Percentiles rank a stretch among this genome's conserved stretches.
phyloP scores from a whole-genome alignment of 2,888 invertebrate genomes.

The Aethes cnicana region DNA sequence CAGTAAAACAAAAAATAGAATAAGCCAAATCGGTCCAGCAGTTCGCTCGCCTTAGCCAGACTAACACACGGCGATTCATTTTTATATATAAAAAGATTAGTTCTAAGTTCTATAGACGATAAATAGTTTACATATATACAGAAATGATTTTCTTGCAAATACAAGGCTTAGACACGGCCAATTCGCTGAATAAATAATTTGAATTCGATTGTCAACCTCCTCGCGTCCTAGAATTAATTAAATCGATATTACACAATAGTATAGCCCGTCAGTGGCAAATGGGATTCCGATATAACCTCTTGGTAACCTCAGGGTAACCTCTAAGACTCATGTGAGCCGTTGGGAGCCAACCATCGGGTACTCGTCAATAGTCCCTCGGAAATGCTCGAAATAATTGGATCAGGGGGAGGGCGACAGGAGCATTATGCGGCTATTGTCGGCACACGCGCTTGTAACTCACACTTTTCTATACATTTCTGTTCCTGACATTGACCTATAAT shows the following conservation, averaged over 20 bases:
- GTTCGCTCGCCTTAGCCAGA: too few relatives aligned
- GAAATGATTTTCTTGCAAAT: too few relatives aligned
- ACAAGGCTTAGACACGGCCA: neutral
- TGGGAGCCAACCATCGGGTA: constrained; percentile 26
- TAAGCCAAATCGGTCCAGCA: too few relatives aligned
- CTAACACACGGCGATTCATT: too few relatives aligned
- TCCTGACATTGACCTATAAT: neutral
- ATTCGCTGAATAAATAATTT: neutral
- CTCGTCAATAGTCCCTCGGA: constrained; percentile 38
- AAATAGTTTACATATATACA: too few relatives aligned
- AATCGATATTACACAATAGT: constrained; percentile 21
- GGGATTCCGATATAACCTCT: constrained; percentile 28
- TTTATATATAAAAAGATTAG: too few relatives aligned
- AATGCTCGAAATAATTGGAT: constrained; percentile 40
- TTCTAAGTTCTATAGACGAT: too few relatives aligned
- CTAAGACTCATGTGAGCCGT: constrained; percentile 19
- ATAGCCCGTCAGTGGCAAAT: constrained; percentile 26
- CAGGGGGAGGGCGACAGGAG: constrained; percentile 32
- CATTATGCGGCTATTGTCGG: constrained; percentile 32
- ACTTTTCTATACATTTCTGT: neutral
- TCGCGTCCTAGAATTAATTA: too few relatives aligned
- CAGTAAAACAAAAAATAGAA: too few relatives aligned
- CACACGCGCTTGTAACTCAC: constrained; percentile 13
- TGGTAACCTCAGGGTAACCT: too few relatives aligned
- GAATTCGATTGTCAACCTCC: constrained; percentile 3